phyloP scores from a whole-genome alignment of 2,888 invertebrate genomes.

The Drosophila infuscata region DNA sequence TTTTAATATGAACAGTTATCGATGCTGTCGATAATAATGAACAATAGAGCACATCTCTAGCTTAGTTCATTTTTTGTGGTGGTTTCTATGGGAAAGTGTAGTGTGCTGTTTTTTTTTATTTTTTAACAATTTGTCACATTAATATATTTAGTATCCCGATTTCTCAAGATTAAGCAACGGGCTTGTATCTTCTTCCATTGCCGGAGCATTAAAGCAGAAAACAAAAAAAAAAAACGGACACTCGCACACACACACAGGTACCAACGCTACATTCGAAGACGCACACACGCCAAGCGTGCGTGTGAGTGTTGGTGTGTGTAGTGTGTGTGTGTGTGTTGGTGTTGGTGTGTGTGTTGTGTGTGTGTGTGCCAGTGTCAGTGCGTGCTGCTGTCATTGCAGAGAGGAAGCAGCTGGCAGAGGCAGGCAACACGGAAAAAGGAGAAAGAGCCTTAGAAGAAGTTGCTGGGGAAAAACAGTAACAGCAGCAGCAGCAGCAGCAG shows the following conservation, averaged over 20 bases:
- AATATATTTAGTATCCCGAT: conserved; percentile 12
- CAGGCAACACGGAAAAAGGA: conserved; percentile 40
- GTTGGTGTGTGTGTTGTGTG: conserved; percentile 8
- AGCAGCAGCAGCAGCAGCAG: conserved; percentile 6
- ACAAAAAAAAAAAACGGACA: conserved; percentile 23
- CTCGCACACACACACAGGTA: conserved; percentile 22
- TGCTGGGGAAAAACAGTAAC: conserved; percentile 6
- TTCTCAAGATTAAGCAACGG: background rate
- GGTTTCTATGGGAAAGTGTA: conserved; percentile 49
- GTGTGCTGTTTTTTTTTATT: conserved; percentile 19
- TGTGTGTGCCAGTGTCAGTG: conserved; percentile 41
- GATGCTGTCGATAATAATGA: conserved; percentile 8
- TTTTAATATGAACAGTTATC: conserved; percentile 1
- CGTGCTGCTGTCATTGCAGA: conserved; percentile 59
- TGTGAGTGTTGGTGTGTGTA: conserved; percentile 37
- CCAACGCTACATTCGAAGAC: conserved; percentile 50
- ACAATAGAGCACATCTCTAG: conserved; percentile 11
- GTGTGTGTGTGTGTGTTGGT: conserved; percentile 21
- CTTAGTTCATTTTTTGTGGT: conserved; percentile 65
- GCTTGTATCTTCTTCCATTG: background rate
- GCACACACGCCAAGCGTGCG: conserved; percentile 53
- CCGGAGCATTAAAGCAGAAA: conserved; percentile 8
- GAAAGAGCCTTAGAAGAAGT: conserved; percentile 20
- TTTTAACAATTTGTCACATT: conserved; percentile 8
- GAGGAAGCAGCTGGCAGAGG: conserved; percentile 52